Evolutionary conservation across 1,140 invertebrate species (phyloP).

Genomic region (Lordiphosa stackelbergi): DNA sequence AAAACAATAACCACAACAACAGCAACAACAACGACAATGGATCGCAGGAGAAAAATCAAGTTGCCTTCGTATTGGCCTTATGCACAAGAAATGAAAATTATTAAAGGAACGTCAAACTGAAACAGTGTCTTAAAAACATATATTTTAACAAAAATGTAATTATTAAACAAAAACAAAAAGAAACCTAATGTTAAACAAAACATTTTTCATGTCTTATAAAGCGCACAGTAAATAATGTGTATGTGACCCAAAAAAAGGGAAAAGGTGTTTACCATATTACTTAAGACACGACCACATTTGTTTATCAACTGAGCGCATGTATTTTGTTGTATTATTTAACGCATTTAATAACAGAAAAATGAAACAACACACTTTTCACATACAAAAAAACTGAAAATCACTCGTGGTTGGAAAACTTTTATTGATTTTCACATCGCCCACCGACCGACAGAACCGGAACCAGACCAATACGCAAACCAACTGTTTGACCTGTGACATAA

Average conservation of each 20-base stretch:
- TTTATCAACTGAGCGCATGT: too few species aligned
- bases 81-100: slow-evolving; percentile 21
- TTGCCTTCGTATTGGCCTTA: slow-evolving; percentile 52
- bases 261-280: too few species aligned
- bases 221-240: background rate
- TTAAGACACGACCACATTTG: too few species aligned
- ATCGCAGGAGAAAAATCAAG: slow-evolving; percentile 1
- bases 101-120: slow-evolving; percentile 21
- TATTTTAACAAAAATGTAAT: slow-evolving; percentile 49
- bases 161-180: slow-evolving; percentile 29
- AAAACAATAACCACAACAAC: background rate
- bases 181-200: slow-evolving; percentile 51
- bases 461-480: slow-evolving; percentile 5
- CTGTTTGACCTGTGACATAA: slow-evolving; percentile 7
- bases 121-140: slow-evolving; percentile 45
- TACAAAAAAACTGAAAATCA: slow-evolving; percentile 4
- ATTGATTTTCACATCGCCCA: slow-evolving; percentile 45
- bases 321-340: too few species aligned
- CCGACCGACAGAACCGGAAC: slow-evolving; percentile 1
- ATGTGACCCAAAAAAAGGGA: background rate
- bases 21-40: too few species aligned
- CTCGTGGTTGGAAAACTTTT: slow-evolving; percentile 18
- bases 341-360: too few species aligned
- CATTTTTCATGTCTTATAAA: too few species aligned
- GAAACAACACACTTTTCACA: slow-evolving; percentile 23